Evolutionary conservation across 1,140 invertebrate genomes (phyloP).

Genomic region (Drosophila repletoides): DNA sequence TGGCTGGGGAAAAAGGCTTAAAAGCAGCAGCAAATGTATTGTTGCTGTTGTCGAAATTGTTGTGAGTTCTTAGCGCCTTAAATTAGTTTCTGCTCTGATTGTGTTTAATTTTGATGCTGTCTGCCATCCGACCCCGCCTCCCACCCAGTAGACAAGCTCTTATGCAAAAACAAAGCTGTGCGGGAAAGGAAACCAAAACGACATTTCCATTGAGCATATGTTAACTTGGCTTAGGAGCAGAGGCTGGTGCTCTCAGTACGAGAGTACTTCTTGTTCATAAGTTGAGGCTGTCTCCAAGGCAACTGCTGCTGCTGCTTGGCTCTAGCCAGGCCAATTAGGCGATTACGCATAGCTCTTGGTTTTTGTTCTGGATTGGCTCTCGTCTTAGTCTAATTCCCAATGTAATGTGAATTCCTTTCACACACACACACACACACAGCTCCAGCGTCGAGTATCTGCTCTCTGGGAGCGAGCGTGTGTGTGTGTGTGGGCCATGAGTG

Average conservation of each 20-base stretch:
- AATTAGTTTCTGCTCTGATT: constrained; percentile 80
- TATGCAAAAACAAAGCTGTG: constrained; percentile 44
- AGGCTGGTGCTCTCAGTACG: no score
- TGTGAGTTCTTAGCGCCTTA: constrained; percentile 75
- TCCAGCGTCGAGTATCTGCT: neutral
- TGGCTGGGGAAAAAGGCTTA: constrained; percentile 24
- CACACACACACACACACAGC: constrained; percentile 8
- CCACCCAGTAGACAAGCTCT: constrained; percentile 48
- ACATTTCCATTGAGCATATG: constrained; percentile 68
- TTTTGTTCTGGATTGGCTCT: constrained; percentile 34
- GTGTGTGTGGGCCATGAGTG: constrained; percentile 52
- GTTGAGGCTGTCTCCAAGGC: constrained; percentile 1
- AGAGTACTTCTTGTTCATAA: neutral
- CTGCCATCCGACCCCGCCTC: neutral
- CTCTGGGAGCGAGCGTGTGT: neutral
- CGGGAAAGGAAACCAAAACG: constrained; percentile 54
- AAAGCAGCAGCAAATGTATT: constrained; percentile 3
- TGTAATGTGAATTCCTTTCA: constrained; percentile 60
- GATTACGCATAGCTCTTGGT: constrained; percentile 23
- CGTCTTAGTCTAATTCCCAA: constrained; percentile 71
- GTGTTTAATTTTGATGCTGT: constrained; percentile 70
- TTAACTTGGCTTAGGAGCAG: no score
- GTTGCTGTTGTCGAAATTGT: constrained; percentile 60
- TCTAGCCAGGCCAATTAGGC: constrained; percentile 55
- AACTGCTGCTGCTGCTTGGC: no score